phyloP scores from a whole-genome alignment of 2,797 vertebrate species.

The Dipus sagitta region DNA sequence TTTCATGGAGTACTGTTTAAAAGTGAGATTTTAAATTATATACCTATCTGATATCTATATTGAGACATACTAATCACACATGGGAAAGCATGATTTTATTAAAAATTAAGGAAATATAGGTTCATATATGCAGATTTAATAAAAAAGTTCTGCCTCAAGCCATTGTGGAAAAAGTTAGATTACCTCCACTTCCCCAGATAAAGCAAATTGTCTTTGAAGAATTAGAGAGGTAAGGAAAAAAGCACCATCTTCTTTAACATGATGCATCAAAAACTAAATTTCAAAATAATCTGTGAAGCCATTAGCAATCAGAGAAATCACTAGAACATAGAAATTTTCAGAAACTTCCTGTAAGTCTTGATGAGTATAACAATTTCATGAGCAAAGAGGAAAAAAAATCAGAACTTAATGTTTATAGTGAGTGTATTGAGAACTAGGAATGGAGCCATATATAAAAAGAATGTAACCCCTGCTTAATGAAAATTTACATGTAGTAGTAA shows the following conservation, averaged over 20 bases:
- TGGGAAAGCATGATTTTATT: neutral
- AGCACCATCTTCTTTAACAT: neutral
- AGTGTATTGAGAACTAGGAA: neutral
- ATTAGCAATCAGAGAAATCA: neutral
- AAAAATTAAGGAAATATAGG: neutral
- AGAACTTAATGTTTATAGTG: neutral
- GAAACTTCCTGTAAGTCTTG: neutral
- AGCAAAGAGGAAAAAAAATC: neutral
- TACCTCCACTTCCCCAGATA: neutral
- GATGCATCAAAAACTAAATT: slow-evolving; percentile 4
- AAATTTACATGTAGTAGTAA: neutral
- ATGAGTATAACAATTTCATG: neutral
- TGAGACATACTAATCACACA: neutral
- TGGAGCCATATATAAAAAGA: neutral
- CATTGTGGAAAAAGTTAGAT: neutral
- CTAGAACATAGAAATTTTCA: neutral
- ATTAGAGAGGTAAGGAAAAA: slow-evolving; percentile 25
- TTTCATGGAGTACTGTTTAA: slow-evolving; percentile 37
- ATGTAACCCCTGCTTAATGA: neutral
- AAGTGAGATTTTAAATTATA: neutral
- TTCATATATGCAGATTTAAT: neutral
- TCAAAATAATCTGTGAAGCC: slow-evolving; percentile 2
- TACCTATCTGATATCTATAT: neutral
- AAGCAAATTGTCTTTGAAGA: slow-evolving; percentile 1
- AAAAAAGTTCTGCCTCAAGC: neutral